Percentiles rank a stretch among this genome's conserved stretches.
Conservation (phyloP, 2,113 vertebrate genomes). For the Toxotes jaculatrix region DNA sequence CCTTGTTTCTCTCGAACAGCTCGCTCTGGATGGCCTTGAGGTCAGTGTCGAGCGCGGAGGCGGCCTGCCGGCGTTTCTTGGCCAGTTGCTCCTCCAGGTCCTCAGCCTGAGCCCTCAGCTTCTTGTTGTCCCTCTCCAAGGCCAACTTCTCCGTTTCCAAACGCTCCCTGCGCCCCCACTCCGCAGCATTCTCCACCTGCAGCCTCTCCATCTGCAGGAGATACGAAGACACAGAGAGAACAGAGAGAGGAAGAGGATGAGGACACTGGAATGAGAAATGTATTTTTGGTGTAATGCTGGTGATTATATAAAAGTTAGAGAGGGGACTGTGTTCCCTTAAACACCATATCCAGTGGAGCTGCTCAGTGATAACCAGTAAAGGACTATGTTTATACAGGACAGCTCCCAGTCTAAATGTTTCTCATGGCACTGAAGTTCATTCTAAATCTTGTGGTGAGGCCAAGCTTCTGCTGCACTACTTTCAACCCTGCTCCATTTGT, state of each 20-base stretch:
- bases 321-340: not conserved
- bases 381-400: not conserved
- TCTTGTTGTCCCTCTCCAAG: conserved; percentile 97
- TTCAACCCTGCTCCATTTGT: too few species aligned
- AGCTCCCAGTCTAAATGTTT: not conserved
- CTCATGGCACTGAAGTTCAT: not conserved
- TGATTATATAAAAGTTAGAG: not conserved
- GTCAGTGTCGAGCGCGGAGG: conserved; percentile 93
- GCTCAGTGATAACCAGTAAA: not conserved
- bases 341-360: not conserved
- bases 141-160: conserved; percentile 97
- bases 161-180: conserved; percentile 96
- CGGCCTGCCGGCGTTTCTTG: conserved; percentile 91
- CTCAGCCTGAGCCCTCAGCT: conserved; percentile 92
- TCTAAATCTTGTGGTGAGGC: not conserved
- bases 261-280: too few species aligned
- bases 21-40: conserved; percentile 93
- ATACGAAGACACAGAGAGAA: not conserved
- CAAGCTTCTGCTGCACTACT: not conserved
- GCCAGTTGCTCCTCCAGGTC: conserved; percentile 95
- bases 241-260: not conserved
- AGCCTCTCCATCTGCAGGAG: conserved; percentile 93
- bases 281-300: not conserved
- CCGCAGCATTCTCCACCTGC: conserved; percentile 94
- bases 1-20: conserved; percentile 97